Conservation (phyloP, 2,888 invertebrate genomes). For the Anoplius nigerrimus region DNA sequence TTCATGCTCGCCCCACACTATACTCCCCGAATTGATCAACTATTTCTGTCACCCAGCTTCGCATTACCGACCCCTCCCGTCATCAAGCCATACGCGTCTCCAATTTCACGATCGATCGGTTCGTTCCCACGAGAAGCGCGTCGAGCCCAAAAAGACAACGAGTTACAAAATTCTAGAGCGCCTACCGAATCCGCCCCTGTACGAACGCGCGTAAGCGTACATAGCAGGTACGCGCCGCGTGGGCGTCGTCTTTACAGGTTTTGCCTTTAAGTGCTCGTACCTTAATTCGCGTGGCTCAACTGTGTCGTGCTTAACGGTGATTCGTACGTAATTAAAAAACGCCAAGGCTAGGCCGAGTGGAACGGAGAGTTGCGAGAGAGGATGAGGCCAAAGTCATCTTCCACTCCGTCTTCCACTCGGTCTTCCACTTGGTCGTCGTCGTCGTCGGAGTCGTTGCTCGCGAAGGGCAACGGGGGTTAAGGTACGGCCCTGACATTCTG, state of each 20-base stretch:
- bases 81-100: no score
- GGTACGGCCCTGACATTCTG: slow-evolving; percentile 58
- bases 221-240: slow-evolving; percentile 54
- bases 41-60: no score
- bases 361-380: slow-evolving; percentile 10
- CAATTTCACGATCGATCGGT: no score
- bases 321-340: slow-evolving; percentile 43
- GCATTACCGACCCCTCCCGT: no score
- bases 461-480: slow-evolving; percentile 58
- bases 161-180: neutral
- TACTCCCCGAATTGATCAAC: no score
- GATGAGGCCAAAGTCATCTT: slow-evolving; percentile 37
- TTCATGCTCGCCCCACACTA: no score
- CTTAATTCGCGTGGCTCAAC: slow-evolving; percentile 54
- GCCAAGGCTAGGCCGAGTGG: neutral
- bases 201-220: slow-evolving; percentile 35
- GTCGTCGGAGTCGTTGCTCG: slow-evolving; percentile 13
- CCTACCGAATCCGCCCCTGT: slow-evolving; percentile 45
- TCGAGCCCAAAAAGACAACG: neutral
- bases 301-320: slow-evolving; percentile 58
- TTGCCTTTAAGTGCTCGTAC: slow-evolving; percentile 60
- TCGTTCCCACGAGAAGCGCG: no score
- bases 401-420: slow-evolving; percentile 30
- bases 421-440: slow-evolving; percentile 17
- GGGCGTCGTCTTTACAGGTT: slow-evolving; percentile 65